Evolutionary conservation across 30 jellyfish, hydroid and myxozoan genomes (phyloP).

Genomic region (Aurelia sp.): DNA sequence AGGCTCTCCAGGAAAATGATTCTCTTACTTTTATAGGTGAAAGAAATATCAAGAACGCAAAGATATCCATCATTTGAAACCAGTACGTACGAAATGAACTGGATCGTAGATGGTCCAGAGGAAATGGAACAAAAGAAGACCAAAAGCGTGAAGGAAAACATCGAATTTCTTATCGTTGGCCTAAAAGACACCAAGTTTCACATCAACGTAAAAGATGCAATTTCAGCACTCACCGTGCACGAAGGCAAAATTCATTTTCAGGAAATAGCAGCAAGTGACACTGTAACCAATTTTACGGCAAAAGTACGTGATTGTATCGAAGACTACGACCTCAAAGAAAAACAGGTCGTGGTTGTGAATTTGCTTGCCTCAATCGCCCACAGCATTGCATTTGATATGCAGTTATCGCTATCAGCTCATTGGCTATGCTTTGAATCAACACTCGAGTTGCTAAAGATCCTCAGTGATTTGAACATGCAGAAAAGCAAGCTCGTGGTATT

Average conservation of each 20-base stretch:
- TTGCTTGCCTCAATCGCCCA: constrained; percentile 52
- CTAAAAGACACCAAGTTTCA: constrained; percentile 8
- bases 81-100: constrained; percentile 64
- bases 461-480: constrained; percentile 4
- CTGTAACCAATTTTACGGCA: not conserved
- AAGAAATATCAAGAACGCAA: constrained; percentile 45
- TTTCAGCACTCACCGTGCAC: constrained; percentile 18
- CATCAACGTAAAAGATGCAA: not conserved
- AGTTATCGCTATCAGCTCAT: constrained; percentile 32
- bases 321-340: not conserved
- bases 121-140: not conserved
- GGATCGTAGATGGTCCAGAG: constrained; percentile 19
- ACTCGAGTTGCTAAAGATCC: constrained; percentile 44
- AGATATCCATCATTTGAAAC: constrained; percentile 49
- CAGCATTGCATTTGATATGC: not conserved
- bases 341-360: constrained; percentile 35
- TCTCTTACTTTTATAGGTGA: constrained; percentile 33
- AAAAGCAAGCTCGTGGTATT: constrained; percentile 43
- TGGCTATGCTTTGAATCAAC: constrained; percentile 75
- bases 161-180: constrained; percentile 48
- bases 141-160: not conserved
- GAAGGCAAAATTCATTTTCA: not conserved
- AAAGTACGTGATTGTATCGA: not conserved
- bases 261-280: constrained; percentile 24
- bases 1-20: not conserved